Percentiles rank a stretch among this genome's conserved stretches.
Evolutionary conservation across 2,113 vertebrate genomes (phyloP).

Genomic region (Chlorocebus sabaeus): DNA sequence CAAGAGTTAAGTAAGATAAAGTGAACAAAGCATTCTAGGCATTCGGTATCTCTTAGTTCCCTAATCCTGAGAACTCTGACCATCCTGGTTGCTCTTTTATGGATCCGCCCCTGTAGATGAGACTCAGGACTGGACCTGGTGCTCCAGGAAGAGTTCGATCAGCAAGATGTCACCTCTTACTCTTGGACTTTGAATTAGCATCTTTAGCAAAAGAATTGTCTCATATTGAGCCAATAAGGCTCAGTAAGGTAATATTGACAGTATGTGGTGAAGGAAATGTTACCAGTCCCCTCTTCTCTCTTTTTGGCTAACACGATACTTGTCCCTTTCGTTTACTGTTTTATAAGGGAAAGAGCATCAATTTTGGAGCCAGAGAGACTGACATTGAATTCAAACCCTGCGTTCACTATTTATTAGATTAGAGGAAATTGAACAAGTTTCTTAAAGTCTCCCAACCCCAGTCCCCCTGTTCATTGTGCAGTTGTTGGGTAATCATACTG

Average conservation of each 20-base stretch:
- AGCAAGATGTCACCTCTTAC: neutral
- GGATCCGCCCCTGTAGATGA: neutral
- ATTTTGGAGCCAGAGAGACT: neutral
- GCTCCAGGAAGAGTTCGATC: neutral
- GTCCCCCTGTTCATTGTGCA: neutral
- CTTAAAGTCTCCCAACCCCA: neutral
- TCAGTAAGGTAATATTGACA: neutral
- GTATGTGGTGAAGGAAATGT: neutral
- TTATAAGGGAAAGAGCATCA: neutral
- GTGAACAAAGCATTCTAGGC: neutral
- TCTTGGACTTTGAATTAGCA: neutral
- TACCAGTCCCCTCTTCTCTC: neutral
- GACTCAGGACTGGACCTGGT: neutral
- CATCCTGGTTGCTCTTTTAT: neutral
- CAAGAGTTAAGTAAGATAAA: neutral
- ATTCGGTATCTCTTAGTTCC: neutral
- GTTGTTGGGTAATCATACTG: neutral
- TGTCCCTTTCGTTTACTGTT: neutral
- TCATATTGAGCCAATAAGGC: neutral
- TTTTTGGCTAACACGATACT: neutral
- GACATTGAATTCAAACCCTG: neutral
- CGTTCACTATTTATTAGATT: neutral
- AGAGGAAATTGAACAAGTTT: neutral
- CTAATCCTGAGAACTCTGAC: neutral
- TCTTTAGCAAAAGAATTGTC: neutral